Evolutionary conservation across 2,888 invertebrate species (phyloP), one percentile per base, ranked within the genome.

Genomic region (Encarsia formosa): DNA sequence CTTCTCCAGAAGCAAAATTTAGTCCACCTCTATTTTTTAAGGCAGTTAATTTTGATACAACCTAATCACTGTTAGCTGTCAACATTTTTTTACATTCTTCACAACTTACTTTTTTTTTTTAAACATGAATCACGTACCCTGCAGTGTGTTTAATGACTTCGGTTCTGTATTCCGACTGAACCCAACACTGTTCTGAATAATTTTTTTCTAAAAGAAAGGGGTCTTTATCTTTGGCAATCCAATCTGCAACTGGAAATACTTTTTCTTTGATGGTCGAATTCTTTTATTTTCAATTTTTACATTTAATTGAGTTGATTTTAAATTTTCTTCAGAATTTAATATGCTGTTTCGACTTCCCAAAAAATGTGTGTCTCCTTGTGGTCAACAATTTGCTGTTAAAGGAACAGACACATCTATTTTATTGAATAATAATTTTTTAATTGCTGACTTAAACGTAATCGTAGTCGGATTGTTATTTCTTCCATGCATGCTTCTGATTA

Each of bases 391-490:
- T 5, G 49, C 54, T 13, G 44, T 37, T 19, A 18, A 5, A 11
- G 57, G 38, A 34, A 54, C 32, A 9, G 20, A 16, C 20, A 54
- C 22, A 20, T 51, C 45, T 8, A 51, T 32, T 22, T 49, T 52
- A 43, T 49, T 54, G 4, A 39, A 20, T 6, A 54, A 22, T n/a
- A 54, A 34, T 19, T 57, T 54, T 45, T 52, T 57, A 31, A 43
- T 57, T 1, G 59, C 58, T 2, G 57, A 51, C 38, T 54, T 39
- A 52, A 53, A 54, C 22, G 54, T 45, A 19, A 35, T 42, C 0
- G 49, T 57, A n/a, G 57, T 57, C 5, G 49, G 54, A 39, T 57
- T 57, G 13, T 54, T 48, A 9, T 13, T 48, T 29, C 41, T 51
- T 13, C 51, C 54, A 20, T 54, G 50, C 54, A 54, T 53, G 19